These are phyloP conservation scores for Amphilophus citrinellus DNA, from an alignment of 2,113 vertebrate genomes.

Conservation along the genomic window DNA sequence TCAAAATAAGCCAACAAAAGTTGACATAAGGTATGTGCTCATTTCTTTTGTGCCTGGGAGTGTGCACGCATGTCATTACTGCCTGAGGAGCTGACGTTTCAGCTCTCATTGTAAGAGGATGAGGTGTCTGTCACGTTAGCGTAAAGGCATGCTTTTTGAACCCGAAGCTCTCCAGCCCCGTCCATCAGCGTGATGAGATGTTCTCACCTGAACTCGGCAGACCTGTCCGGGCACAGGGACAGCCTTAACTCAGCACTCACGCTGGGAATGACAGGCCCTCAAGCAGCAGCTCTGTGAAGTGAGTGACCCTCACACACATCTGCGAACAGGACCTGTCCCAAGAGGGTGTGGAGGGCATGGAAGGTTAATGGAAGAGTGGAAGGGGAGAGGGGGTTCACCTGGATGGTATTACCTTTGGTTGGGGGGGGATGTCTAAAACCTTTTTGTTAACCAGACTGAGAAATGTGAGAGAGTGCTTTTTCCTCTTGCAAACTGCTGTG, in stretches of 20 bases:
- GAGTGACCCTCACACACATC: constrained; percentile 56
- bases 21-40: constrained; percentile 43
- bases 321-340: constrained; percentile 43
- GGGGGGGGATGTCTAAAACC: not conserved
- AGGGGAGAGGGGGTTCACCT: constrained; percentile 58
- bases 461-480: constrained; percentile 41
- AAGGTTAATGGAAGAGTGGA: constrained; percentile 68
- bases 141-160: constrained; percentile 17
- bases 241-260: constrained; percentile 9
- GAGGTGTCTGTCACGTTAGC: constrained; percentile 44
- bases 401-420: constrained; percentile 62
- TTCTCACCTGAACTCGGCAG: constrained; percentile 48
- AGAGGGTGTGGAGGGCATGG: constrained; percentile 26
- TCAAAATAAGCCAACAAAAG: constrained; percentile 47
- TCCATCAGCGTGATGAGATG: constrained; percentile 29
- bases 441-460: constrained; percentile 36
- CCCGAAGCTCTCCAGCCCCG: constrained; percentile 30
- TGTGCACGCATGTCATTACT: constrained; percentile 6
- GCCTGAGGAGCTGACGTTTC: constrained; percentile 29
- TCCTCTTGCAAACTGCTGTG: constrained; percentile 14
- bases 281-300: constrained; percentile 35
- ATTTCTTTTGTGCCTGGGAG: constrained; percentile 8
- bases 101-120: constrained; percentile 24
- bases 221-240: constrained; percentile 44
- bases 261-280: constrained; percentile 39